phyloP scores from a whole-genome alignment of 2,113 vertebrate species.

The Macrotus californicus region DNA sequence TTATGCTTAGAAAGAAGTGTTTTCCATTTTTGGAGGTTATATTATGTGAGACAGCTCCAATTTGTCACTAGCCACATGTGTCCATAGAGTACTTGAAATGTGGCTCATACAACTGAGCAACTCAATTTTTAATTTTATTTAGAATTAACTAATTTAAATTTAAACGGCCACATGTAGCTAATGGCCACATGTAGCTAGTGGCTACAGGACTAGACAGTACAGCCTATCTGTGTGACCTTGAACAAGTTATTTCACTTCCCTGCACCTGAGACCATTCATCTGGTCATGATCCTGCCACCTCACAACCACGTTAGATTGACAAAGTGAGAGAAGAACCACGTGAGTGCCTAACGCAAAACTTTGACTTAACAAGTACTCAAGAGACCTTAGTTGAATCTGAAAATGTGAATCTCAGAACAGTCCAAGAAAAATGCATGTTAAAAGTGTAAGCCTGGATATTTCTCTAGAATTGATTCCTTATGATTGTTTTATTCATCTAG shows the following conservation, averaged over 20 bases:
- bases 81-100: background rate
- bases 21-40: background rate
- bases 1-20: background rate
- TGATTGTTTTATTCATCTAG: slow-evolving; percentile 24
- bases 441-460: slow-evolving; percentile 35
- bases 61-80: background rate
- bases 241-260: background rate
- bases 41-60: background rate
- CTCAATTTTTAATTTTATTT: background rate
- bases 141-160: background rate
- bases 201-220: background rate
- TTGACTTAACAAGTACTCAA: background rate
- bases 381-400: background rate
- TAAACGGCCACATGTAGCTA: background rate
- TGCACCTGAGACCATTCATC: background rate
- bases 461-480: slow-evolving; percentile 37
- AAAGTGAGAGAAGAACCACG: background rate
- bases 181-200: background rate
- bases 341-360: background rate
- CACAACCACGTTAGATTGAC: background rate
- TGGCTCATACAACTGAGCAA: background rate
- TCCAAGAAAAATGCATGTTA: slow-evolving; percentile 29
- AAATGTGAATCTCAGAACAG: slow-evolving; percentile 22
- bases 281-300: background rate
- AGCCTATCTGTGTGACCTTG: background rate